Evolutionary conservation across 2,113 vertebrate genomes (phyloP).

Genomic region (Python bivittatus): DNA sequence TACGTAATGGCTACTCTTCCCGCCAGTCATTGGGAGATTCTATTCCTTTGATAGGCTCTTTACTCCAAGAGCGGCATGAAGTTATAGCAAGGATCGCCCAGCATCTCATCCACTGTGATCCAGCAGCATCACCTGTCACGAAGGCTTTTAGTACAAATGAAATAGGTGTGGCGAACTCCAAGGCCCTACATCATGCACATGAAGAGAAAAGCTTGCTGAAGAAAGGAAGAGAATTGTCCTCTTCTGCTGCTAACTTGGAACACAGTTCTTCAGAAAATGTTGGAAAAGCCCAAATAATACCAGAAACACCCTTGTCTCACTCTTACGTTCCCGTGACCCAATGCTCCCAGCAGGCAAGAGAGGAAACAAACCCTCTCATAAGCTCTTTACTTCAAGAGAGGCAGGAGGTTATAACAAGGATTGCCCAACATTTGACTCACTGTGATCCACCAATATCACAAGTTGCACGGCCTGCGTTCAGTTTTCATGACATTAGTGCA

Average conservation of each 20-base stretch:
- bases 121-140: slow-evolving; percentile 81
- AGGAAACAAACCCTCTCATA: slow-evolving; percentile 89
- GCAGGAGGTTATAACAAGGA: slow-evolving; percentile 95
- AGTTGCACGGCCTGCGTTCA: slow-evolving; percentile 76
- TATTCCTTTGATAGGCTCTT: slow-evolving; percentile 91
- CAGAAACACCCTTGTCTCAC: slow-evolving; percentile 52
- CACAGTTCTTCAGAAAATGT: slow-evolving; percentile 67
- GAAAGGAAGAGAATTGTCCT: slow-evolving; percentile 82
- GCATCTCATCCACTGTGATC: slow-evolving; percentile 94
- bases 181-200: slow-evolving; percentile 75
- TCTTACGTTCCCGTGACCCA: slow-evolving; percentile 60
- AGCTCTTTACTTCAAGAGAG: slow-evolving; percentile 92
- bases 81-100: slow-evolving; percentile 97
- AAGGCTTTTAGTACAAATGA: slow-evolving; percentile 77
- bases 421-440: slow-evolving; percentile 92
- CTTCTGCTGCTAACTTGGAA: slow-evolving; percentile 48
- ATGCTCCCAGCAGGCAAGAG: slow-evolving; percentile 62
- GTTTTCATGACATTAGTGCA: slow-evolving; percentile 63
- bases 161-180: slow-evolving; percentile 68
- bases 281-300: slow-evolving; percentile 63
- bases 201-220: slow-evolving; percentile 78
- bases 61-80: slow-evolving; percentile 95
- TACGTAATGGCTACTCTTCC: slow-evolving; percentile 71
- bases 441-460: slow-evolving; percentile 86
- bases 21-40: slow-evolving; percentile 78